Evolutionary conservation across 2,797 vertebrate species (phyloP).

Genomic region (Pristis pectinata): DNA sequence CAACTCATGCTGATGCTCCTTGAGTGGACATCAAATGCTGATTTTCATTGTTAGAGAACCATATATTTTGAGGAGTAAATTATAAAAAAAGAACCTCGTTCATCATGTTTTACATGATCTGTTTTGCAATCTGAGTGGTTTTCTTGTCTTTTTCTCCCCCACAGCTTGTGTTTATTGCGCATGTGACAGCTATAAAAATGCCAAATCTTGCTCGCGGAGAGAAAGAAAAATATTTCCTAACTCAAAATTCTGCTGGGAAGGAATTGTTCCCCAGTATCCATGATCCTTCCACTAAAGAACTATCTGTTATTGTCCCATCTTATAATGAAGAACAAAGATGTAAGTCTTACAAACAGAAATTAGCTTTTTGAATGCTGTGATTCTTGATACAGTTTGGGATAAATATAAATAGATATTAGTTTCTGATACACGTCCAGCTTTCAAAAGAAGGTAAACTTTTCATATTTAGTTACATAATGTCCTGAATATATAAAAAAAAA

Average conservation of each 20-base stretch:
- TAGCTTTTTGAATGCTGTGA: not conserved
- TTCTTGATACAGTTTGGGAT: not conserved
- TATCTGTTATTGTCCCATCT: conserved; percentile 83
- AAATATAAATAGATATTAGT: not conserved
- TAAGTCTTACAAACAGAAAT: conserved; percentile 57
- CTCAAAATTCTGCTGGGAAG: conserved; percentile 54
- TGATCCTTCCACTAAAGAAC: conserved; percentile 68
- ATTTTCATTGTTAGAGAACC: not conserved
- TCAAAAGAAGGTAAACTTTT: not conserved
- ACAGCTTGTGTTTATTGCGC: conserved; percentile 66
- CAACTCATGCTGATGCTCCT: no score
- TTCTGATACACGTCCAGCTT: not conserved
- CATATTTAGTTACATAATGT: not conserved
- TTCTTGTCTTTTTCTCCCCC: conserved; percentile 33
- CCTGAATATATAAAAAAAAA: not conserved
- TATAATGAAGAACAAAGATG: conserved; percentile 89
- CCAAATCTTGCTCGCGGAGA: conserved; percentile 59
- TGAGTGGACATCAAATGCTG: no score
- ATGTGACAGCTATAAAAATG: conserved; percentile 67
- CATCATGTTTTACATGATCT: not conserved
- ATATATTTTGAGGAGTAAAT: not conserved
- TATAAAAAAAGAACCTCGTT: not conserved
- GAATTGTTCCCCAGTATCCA: conserved; percentile 69
- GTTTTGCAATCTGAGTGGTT: not conserved
- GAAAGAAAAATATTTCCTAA: conserved; percentile 74